These are phyloP conservation scores for Leucosticte australis DNA, from an alignment of 2,113 vertebrate genomes.

Conservation along the genomic window DNA sequence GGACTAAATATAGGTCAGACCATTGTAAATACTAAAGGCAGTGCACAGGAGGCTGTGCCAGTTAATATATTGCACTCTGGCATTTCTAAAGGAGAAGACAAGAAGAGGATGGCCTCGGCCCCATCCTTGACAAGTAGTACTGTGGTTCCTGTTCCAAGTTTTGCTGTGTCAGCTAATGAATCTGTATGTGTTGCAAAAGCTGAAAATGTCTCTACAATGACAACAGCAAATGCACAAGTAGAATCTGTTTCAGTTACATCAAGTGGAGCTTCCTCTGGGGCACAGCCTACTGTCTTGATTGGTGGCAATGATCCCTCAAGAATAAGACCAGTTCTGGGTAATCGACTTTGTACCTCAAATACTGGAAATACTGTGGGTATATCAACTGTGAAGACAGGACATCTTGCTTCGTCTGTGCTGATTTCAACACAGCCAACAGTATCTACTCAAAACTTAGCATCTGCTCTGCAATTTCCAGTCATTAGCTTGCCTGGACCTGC, in stretches of 20 bases:
- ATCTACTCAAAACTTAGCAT: conserved; percentile 62
- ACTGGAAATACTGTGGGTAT: conserved; percentile 74
- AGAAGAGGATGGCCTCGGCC: not conserved
- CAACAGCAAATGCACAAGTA: conserved; percentile 44
- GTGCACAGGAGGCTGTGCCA: conserved; percentile 67
- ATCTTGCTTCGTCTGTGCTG: conserved; percentile 83
- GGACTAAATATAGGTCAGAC: conserved; percentile 80
- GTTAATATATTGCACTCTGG: conserved; percentile 76
- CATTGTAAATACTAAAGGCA: conserved; percentile 73
- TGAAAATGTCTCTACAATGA: conserved; percentile 46
- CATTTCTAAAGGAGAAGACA: conserved; percentile 69
- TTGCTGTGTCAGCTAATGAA: conserved; percentile 54
- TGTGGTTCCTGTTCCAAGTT: conserved; percentile 55
- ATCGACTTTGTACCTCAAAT: conserved; percentile 61
- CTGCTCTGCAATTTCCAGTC: conserved; percentile 73
- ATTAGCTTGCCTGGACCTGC: conserved; percentile 67
- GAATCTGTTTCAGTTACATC: conserved; percentile 62
- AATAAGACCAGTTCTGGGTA: conserved; percentile 63
- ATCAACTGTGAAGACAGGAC: conserved; percentile 84
- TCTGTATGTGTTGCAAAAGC: conserved; percentile 52
- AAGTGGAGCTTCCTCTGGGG: conserved; percentile 32
- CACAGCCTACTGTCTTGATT: conserved; percentile 47
- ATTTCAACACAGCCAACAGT: conserved; percentile 76
- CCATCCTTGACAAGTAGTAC: conserved; percentile 46
- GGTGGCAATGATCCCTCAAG: conserved; percentile 67